phyloP scores from a whole-genome alignment of 1,140 invertebrate genomes.

The Philotrypesis tridentata region DNA sequence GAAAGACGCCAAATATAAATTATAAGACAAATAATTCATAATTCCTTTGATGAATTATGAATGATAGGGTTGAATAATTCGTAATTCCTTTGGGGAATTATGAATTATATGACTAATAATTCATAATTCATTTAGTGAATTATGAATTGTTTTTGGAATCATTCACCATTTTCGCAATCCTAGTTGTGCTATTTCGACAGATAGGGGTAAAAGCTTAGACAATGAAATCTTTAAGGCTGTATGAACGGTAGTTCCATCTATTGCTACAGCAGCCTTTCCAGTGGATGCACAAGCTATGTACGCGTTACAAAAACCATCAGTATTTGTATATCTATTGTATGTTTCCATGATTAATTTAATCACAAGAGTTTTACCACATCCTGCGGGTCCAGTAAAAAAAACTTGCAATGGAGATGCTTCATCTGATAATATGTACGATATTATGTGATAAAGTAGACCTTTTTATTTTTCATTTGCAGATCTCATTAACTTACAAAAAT shows the following conservation, averaged over 20 bases:
- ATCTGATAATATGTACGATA: slow-evolving; percentile 26
- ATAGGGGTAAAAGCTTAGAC: slow-evolving; percentile 47
- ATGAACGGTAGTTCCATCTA: slow-evolving; percentile 62
- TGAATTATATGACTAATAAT: too few species aligned
- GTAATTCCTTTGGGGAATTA: too few species aligned
- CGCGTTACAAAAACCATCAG: slow-evolving; percentile 52
- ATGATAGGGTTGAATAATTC: too few species aligned
- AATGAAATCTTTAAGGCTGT: slow-evolving; percentile 53
- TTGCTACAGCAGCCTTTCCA: slow-evolving; percentile 65
- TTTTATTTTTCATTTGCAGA: slow-evolving; percentile 60
- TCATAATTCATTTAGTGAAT: too few species aligned
- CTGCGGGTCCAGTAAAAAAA: slow-evolving; percentile 60
- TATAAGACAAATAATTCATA: too few species aligned
- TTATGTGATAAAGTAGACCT: slow-evolving; percentile 46
- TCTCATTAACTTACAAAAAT: slow-evolving; percentile 43
- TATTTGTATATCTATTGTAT: slow-evolving; percentile 51
- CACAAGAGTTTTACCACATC: slow-evolving; percentile 59
- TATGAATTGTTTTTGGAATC: too few species aligned
- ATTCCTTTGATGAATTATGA: too few species aligned
- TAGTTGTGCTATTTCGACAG: too few species aligned
- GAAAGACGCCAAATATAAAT: too few species aligned
- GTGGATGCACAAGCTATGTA: slow-evolving; percentile 63
- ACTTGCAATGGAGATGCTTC: slow-evolving; percentile 58
- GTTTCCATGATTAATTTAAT: slow-evolving; percentile 59
- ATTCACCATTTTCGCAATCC: too few species aligned